Conservation (phyloP, 2,113 vertebrate species). For the Pseudorectes ferrugineus region DNA sequence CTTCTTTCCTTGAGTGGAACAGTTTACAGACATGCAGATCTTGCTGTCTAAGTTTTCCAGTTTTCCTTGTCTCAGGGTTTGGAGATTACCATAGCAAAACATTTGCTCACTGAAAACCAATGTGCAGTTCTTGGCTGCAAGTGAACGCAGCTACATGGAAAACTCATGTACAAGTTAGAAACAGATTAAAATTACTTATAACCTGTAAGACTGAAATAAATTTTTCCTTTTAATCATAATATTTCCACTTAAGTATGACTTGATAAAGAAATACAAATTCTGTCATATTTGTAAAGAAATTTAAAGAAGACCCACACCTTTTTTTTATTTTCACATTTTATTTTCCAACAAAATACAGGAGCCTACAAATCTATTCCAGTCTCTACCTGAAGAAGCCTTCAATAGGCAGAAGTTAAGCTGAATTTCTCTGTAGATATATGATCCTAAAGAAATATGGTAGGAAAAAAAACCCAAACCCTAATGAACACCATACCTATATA, state of each 20-base stretch:
- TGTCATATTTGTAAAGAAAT: background rate
- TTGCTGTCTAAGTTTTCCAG: background rate
- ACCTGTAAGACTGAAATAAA: background rate
- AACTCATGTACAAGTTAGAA: background rate
- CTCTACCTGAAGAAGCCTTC: background rate
- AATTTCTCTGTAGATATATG: background rate
- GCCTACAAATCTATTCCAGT: background rate
- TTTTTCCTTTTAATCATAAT: background rate
- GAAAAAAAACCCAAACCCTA: background rate
- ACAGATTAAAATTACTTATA: background rate
- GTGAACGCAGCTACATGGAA: background rate
- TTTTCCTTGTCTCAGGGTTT: background rate
- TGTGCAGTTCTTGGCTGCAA: background rate
- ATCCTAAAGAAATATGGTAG: background rate
- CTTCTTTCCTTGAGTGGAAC: background rate
- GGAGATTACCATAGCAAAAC: background rate
- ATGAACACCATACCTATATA: background rate
- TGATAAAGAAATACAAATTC: background rate
- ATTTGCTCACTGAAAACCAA: background rate
- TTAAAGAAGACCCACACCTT: background rate
- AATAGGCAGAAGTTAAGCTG: background rate
- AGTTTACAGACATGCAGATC: background rate
- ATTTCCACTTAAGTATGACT: background rate
- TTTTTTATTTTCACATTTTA: too few species aligned
- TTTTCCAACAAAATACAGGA: background rate